Conservation (phyloP, 1,140 invertebrate species). For the Heliconius hewitsoni region DNA sequence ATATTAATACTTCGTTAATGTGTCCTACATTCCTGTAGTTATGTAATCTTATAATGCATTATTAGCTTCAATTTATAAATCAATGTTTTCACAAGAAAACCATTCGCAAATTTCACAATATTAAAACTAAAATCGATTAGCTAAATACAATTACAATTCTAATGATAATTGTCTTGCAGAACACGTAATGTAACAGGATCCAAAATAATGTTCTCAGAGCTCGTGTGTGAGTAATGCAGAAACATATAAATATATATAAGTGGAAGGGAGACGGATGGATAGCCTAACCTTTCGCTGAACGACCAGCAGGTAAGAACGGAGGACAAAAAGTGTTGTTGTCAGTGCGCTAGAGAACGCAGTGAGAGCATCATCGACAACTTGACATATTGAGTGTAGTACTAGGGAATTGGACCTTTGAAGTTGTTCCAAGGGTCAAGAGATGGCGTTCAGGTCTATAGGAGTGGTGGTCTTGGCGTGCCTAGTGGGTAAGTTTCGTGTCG, state of each 20-base stretch:
- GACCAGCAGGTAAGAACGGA: conserved; percentile 67
- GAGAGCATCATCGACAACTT: conserved; percentile 64
- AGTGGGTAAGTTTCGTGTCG: conserved; percentile 62
- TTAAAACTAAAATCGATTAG: conserved; percentile 18
- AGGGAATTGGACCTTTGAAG: conserved; percentile 34
- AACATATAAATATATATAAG: conserved; percentile 44
- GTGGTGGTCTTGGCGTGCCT: conserved; percentile 64
- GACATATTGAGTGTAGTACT: conserved; percentile 55
- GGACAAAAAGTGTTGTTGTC: conserved; percentile 74
- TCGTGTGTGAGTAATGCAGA: conserved; percentile 51
- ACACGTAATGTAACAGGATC: conserved; percentile 77
- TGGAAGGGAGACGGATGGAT: conserved; percentile 52
- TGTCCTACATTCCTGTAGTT: conserved; percentile 33
- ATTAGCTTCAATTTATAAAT: neutral
- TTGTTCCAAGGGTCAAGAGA: conserved; percentile 63
- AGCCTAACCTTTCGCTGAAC: conserved; percentile 71
- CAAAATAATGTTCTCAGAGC: conserved; percentile 47
- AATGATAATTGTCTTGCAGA: conserved; percentile 65
- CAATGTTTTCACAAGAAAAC: conserved; percentile 16
- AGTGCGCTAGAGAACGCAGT: conserved; percentile 71
- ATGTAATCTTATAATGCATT: conserved; percentile 24
- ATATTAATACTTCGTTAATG: conserved; percentile 31
- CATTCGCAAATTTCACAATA: conserved; percentile 22
- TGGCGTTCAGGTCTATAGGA: conserved; percentile 66
- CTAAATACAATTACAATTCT: conserved; percentile 21